Evolutionary conservation across 2,113 vertebrate genomes (phyloP).

Genomic region (Pristiophorus japonicus): DNA sequence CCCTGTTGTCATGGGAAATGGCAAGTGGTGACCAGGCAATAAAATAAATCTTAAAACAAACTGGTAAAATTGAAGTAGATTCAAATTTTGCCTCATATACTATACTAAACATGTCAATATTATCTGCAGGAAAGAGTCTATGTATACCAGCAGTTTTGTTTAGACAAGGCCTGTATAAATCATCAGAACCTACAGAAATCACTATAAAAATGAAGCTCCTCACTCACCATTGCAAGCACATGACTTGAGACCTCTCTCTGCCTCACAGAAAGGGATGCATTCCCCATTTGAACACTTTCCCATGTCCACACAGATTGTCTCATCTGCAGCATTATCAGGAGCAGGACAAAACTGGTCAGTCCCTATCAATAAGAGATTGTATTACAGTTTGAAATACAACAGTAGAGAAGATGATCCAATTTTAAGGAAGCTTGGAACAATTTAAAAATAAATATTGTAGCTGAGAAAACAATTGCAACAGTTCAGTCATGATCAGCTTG

Average conservation of each 20-base stretch:
- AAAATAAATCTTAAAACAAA: background rate
- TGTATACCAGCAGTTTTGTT: background rate
- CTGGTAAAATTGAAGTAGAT: background rate
- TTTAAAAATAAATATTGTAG: background rate
- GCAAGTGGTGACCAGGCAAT: background rate
- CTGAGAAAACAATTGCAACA: background rate
- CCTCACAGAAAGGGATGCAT: conserved; percentile 86
- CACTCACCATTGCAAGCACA: conserved; percentile 84
- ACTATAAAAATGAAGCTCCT: background rate
- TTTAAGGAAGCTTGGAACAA: background rate
- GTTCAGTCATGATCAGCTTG: background rate
- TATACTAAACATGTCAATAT: background rate
- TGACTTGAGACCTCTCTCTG: conserved; percentile 60
- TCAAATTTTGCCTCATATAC: background rate
- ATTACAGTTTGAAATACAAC: background rate
- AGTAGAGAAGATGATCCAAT: background rate
- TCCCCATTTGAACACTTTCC: conserved; percentile 77
- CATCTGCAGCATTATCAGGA: conserved; percentile 68
- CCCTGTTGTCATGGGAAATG: background rate
- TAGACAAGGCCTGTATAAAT: background rate
- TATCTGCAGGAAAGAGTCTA: background rate
- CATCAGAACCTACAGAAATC: background rate
- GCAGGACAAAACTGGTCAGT: conserved; percentile 79
- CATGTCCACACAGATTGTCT: conserved; percentile 78
- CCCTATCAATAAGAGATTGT: conserved; percentile 56